These are phyloP conservation scores for Rhinella marina DNA, from an alignment of 2,797 vertebrate species.

Conservation along the genomic window DNA sequence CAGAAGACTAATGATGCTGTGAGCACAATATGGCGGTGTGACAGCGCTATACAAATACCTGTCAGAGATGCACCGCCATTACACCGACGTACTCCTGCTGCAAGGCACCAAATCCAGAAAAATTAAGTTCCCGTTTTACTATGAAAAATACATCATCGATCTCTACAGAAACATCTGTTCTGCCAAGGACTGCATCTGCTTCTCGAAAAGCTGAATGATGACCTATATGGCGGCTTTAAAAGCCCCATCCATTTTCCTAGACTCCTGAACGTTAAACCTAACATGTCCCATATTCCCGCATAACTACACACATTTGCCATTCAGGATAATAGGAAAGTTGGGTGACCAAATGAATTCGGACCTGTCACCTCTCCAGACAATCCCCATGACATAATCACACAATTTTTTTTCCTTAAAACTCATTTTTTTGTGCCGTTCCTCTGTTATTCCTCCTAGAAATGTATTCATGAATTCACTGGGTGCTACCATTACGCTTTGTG, in stretches of 20 bases:
- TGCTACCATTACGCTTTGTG: too few relatives aligned
- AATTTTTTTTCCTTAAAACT: too few relatives aligned
- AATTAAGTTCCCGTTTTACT: slow-evolving; percentile 2
- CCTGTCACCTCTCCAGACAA: too few relatives aligned
- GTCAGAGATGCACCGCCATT: not conserved
- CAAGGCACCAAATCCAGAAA: slow-evolving; percentile 5
- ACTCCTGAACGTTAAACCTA: too few relatives aligned
- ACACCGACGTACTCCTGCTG: not conserved
- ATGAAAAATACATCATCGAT: not conserved
- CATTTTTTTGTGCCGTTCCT: not conserved
- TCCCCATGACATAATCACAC: too few relatives aligned
- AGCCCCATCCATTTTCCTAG: too few relatives aligned
- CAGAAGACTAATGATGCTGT: slow-evolving; percentile 2
- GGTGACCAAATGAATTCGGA: too few relatives aligned
- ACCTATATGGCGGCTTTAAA: too few relatives aligned
- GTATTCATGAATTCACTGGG: not conserved
- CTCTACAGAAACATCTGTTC: not conserved
- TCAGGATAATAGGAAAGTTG: too few relatives aligned
- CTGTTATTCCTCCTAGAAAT: slow-evolving; percentile 2
- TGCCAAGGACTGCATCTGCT: not conserved
- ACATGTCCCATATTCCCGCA: too few relatives aligned
- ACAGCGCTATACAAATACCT: slow-evolving; percentile 29
- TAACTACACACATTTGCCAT: too few relatives aligned
- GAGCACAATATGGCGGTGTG: not conserved
- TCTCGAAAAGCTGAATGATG: too few relatives aligned